Evolutionary conservation across 2,888 invertebrate species (phyloP).

Genomic region (Phytoseiulus persimilis): DNA sequence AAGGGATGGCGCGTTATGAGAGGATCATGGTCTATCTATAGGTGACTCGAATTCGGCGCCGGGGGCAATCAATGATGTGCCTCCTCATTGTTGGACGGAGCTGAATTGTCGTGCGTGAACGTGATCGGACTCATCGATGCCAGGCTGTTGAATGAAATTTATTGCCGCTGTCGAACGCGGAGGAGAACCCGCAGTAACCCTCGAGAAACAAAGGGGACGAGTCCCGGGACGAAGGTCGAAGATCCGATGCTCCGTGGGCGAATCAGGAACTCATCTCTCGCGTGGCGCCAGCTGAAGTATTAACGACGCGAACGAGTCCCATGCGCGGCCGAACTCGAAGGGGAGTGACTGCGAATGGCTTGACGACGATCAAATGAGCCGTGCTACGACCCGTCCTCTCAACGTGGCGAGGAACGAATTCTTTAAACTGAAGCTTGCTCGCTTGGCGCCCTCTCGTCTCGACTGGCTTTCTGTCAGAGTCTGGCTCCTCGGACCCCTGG

Average conservation of each 20-base stretch:
- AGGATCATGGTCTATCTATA: not conserved
- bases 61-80: not conserved
- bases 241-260: too few relatives aligned
- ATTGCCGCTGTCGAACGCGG: not conserved
- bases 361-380: not conserved
- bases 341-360: not conserved
- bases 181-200: not conserved
- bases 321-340: not conserved
- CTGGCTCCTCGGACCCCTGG: too few relatives aligned
- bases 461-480: not conserved
- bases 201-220: not conserved
- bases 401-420: not conserved
- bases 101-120: slow-evolving; percentile 5
- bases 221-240: too few relatives aligned
- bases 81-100: slow-evolving; percentile 5
- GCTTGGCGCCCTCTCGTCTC: not conserved
- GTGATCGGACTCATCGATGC: not conserved
- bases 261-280: too few relatives aligned
- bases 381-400: not conserved
- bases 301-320: not conserved
- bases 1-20: not conserved
- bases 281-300: not conserved
- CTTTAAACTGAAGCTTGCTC: not conserved
- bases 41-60: not conserved
- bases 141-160: slow-evolving; percentile 5